Conservation (phyloP, 2,888 invertebrate species). For the Leucophenga montana region DNA sequence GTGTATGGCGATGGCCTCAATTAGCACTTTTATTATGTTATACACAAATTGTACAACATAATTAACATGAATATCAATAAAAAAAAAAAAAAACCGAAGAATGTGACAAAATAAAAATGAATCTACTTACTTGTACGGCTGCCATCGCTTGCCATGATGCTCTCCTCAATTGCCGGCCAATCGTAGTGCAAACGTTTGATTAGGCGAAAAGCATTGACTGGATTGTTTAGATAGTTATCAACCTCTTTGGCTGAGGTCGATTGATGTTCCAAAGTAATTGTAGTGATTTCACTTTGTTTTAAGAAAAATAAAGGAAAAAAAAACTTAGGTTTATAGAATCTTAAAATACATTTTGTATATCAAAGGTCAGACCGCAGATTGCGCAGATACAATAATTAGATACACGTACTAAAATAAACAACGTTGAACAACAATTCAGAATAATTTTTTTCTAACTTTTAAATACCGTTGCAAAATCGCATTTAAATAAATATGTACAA, state of each 20-base stretch:
- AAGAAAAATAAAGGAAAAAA: too few relatives aligned
- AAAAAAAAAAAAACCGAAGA: too few relatives aligned
- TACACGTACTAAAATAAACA: too few relatives aligned
- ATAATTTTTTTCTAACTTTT: too few relatives aligned
- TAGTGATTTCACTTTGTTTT: conserved; percentile 74
- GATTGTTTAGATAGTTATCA: conserved; percentile 88
- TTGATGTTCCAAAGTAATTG: conserved; percentile 83
- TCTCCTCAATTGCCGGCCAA: conserved; percentile 85
- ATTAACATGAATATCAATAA: not conserved
- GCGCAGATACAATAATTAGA: too few relatives aligned
- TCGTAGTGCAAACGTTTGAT: conserved; percentile 95
- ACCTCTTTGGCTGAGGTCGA: conserved; percentile 82
- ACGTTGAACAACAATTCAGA: too few relatives aligned
- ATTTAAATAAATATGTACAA: too few relatives aligned
- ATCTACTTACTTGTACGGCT: conserved; percentile 74
- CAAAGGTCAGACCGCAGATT: too few relatives aligned
- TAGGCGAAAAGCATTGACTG: conserved; percentile 94
- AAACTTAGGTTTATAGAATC: too few relatives aligned
- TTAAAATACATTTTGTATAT: too few relatives aligned
- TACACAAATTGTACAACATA: not conserved
- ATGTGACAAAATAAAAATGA: conserved; percentile 1
- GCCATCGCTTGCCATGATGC: conserved; percentile 78
- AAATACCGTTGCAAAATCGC: too few relatives aligned
- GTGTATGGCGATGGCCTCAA: conserved; percentile 82
- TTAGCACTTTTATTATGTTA: conserved; percentile 43